A percentile compares a stretch with the other conserved stretches of the same genome.
phyloP scores from a whole-genome alignment of 2,888 invertebrate species.

The Phaedon cochleariae region DNA sequence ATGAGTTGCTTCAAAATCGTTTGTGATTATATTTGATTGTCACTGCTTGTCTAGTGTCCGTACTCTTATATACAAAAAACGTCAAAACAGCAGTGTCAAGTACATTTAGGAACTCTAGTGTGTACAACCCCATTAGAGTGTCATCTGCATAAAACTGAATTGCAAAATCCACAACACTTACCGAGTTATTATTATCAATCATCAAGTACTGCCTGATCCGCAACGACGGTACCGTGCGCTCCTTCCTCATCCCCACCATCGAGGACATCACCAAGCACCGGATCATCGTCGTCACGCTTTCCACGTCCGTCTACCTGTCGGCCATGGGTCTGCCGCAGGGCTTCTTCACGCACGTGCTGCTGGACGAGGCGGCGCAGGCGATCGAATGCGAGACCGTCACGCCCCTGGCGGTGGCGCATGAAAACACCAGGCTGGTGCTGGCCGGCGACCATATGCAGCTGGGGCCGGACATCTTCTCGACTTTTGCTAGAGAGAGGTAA shows the following conservation, averaged over 20 bases:
- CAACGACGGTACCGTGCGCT: slow-evolving; percentile 63
- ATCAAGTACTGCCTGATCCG: slow-evolving; percentile 78
- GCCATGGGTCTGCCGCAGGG: slow-evolving; percentile 74
- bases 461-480: slow-evolving; percentile 82
- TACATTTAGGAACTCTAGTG: too few relatives aligned
- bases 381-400: slow-evolving; percentile 87
- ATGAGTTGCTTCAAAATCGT: too few relatives aligned
- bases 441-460: slow-evolving; percentile 87
- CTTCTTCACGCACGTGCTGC: slow-evolving; percentile 80
- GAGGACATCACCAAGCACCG: slow-evolving; percentile 76
- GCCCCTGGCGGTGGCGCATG: slow-evolving; percentile 77
- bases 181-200: too few relatives aligned
- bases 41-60: too few relatives aligned
- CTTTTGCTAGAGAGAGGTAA: slow-evolving; percentile 75
- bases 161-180: too few relatives aligned
- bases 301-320: slow-evolving; percentile 79
- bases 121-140: too few relatives aligned
- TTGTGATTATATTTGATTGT: too few relatives aligned
- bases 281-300: slow-evolving; percentile 81
- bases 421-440: slow-evolving; percentile 77
- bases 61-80: too few relatives aligned
- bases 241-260: slow-evolving; percentile 74
- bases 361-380: slow-evolving; percentile 89
- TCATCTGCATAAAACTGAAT: too few relatives aligned
- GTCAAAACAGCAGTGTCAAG: too few relatives aligned